Evolutionary conservation across 1,140 invertebrate genomes (phyloP), one percentile per base, ranked within the genome.

Genomic region (Sogatella furcifera): DNA sequence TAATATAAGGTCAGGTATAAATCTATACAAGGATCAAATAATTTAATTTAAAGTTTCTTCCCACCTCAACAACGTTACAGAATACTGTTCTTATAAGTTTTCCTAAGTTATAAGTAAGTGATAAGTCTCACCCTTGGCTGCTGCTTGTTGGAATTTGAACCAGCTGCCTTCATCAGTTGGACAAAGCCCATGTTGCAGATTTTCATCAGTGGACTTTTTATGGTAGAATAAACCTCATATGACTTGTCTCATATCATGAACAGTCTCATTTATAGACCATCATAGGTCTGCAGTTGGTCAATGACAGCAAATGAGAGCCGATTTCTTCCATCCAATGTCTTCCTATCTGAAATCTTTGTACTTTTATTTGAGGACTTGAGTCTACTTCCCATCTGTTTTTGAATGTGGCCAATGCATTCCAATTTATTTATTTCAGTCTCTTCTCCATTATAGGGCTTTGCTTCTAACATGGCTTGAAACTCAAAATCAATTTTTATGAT

Each of bases 401-500:
- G 56, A 14, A 64, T 57, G 49, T 64, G 63, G 0, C 60, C 53
- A 15, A 59, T 46, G 42, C 63, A 64, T 17, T 59, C 63, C 22
- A 62, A 38, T 43, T 64, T 64, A 19, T 62, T 62, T 49, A 67
- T 56, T 54, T 46, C 14, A 46, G 60, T 22, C 55, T 55, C 17
- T 57, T 57, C 49, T n/a, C 61, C 60, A 53, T n/a, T n/a, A n/a
- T 65, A 62, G 3, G 61, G 57, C 13, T 34, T 56, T 6, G 13
- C 15, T 38, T 62, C 28, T 31, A 15, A 13, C 14, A 65, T 53
- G 38, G 38, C 22, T 10, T 19, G 19, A 38, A 19, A 64, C 21
- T 34, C 58, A n/a, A n/a, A n/a, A n/a, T n/a, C n/a, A n/a, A n/a
- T n/a, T n/a, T n/a, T n/a, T n/a, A n/a, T n/a, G n/a, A n/a, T n/a